Base-by-base conservation (phyloP, 2,888 invertebrate genomes). In the Acanthosoma haemorrhoidale region DNA sequence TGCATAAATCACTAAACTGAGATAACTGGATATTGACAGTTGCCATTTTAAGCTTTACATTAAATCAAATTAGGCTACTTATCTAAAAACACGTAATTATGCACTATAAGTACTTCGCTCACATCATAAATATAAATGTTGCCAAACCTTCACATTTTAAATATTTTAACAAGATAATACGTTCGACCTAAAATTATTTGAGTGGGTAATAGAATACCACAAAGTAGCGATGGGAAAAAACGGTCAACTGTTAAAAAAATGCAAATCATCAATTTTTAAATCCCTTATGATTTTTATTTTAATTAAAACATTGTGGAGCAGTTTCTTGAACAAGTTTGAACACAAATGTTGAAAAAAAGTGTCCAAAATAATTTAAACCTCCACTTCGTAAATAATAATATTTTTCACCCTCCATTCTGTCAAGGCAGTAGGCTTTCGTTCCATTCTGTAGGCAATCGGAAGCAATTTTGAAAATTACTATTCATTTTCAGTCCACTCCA, bases 1-100 rank as follows among this genome's bases (percentile, higher is more conserved):
- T 79, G 74, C 82, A 82, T 61, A 82, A 74, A 71, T 81, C 80
- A 76, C 79, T 73, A 59, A 76, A 75, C 38, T 75, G 74, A 5
- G 73, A 66, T 16, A 71, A 31, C 16, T 67, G 67, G 13, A 70
- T 43, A 63, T 69, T 70, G 63, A 73, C 69, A 32, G 72, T 61
- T 69, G 71, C 72, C 72, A 72, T 72, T 60, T 60, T 71, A 68
- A 11, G 34, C 38, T 34, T 21, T 32, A 43, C 63, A 70, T 51
- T 41, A 13, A 70, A 51, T 15, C 11, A 25, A 29, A 36, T 31
- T 15, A 59, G 36, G n/a, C 59, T 21, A 67, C 34, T 67, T 34
- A 57, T 57, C 51, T 43, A 67, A 32, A 21, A 29, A 36, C 67
- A 31, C 36, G 5, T 15, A 18, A 34, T 15, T 21, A 43, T 21